phyloP scores from a whole-genome alignment of 2,888 invertebrate species.

The Pterobdella sp. region DNA sequence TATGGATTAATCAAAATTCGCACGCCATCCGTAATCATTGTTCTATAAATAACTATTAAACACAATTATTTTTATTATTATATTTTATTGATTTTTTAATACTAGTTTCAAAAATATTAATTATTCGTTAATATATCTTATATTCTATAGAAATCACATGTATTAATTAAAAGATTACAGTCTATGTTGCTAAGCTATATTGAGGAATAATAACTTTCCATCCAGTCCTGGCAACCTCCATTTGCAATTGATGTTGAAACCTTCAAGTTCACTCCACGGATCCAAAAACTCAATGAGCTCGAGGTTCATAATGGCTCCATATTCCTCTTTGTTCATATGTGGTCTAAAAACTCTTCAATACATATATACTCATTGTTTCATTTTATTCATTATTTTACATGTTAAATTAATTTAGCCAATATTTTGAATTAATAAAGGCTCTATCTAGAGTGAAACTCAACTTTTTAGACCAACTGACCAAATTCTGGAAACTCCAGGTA shows the following conservation, averaged over 20 bases:
- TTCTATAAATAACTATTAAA: neutral
- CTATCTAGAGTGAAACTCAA: slow-evolving; percentile 90
- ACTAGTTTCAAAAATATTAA: neutral
- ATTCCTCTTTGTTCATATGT: neutral
- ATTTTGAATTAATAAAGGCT: slow-evolving; percentile 58
- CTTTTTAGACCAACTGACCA: slow-evolving; percentile 90
- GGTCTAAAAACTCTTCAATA: neutral
- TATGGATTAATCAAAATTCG: slow-evolving; percentile 96
- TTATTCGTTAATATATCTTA: neutral
- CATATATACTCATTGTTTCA: neutral
- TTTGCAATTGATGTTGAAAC: slow-evolving; percentile 95
- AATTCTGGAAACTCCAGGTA: slow-evolving; percentile 93
- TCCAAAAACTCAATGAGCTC: slow-evolving; percentile 90
- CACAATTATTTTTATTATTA: neutral
- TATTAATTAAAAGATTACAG: neutral
- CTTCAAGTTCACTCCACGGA: slow-evolving; percentile 91
- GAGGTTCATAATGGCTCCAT: slow-evolving; percentile 60
- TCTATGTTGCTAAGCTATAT: neutral
- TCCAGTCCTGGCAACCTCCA: slow-evolving; percentile 87
- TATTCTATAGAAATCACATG: neutral
- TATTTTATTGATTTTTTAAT: neutral
- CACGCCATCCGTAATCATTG: slow-evolving; percentile 70
- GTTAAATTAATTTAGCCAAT: neutral
- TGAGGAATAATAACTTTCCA: neutral
- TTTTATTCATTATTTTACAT: neutral